Evolutionary conservation across 2,797 vertebrate genomes (phyloP), one percentile per base, ranked within the genome.

Genomic region (Xenentodon cancila): DNA sequence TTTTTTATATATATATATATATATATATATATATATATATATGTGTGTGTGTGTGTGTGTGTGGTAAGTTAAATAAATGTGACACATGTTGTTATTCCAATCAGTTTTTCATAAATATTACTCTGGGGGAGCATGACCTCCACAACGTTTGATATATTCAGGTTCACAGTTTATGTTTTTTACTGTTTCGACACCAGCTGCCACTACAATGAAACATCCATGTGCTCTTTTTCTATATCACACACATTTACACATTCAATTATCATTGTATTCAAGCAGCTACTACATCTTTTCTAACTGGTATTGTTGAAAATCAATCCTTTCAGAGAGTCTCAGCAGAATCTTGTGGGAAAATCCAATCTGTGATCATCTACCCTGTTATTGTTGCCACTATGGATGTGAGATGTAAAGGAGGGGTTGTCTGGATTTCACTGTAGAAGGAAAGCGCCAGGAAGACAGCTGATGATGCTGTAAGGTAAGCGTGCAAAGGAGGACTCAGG

Each of bases 401-500:
- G 19, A 15, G 53, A 27, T 20, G 9, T 2, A 0, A 7, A 0
- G 22, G 42, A 9, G 46, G 57, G 13, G 6, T 64, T 70, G 22
- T 19, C 19, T 59, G 71, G 25, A 27, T 45, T 19, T 21, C 19
- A n/a, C 19, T 45, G 25, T 8, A 16, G 44, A 66, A 17, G 51
- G 27, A 68, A 62, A 50, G 2, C 4, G 18, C 13, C 42, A 43
- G 44, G 30, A 64, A 51, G 59, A 53, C 59, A 22, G 25, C 45
- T 54, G 75, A 57, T 73, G 73, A 66, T 79, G 57, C 60, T 56
- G 15, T 53, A 32, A 56, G 65, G 81, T 56, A 74, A 60, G 66
- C 25, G 51, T 30, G 69, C 42, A 21, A 53, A 49, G 19, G 32
- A 52, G 73, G 81, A 50, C 87, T 79, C 80, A 90, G 79, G 78